Evolutionary conservation across 1,140 invertebrate species (phyloP), one percentile per base, ranked within the genome.

Genomic region (Dendrolimus kikuchii): DNA sequence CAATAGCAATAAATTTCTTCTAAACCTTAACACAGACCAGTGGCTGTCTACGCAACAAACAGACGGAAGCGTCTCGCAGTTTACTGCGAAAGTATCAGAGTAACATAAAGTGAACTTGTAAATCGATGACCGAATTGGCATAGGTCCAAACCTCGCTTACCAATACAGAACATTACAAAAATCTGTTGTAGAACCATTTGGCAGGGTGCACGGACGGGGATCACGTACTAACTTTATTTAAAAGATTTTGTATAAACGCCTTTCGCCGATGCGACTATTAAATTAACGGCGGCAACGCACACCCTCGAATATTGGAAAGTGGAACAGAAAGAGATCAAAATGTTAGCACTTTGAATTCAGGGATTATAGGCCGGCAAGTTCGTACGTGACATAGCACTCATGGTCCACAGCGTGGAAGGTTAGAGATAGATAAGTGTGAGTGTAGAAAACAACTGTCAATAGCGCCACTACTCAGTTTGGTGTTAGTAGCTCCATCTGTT

Each of bases 141-240:
- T 46, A 40, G 39, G 60, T 71, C 78, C 78, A 81, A 68, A 77
- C 78, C 74, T 61, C 68, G 70, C 73, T 79, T 74, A 78, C 78
- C 78, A 78, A 78, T 79, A 82, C 74, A 75, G 73, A 70, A 66
- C 74, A 80, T 81, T 81, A 79, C 77, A 81, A 81, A 81, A 81
- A 81, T 81, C 73, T 81, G 78, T 81, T 81, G 77, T 81, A 71
- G 60, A 70, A 66, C 71, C 70, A 77, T 79, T 79, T 78, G 79
- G 76, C 77, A 78, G 64, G 62, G 56, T 60, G 57, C 55, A 44
- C 57, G 70, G 57, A 46, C 51, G 60, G 64, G 60, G 66, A 68
- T 70, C 77, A 80, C 77, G 76, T 79, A 71, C 66, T 57, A 60
- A 68, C 65, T 75, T 77, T 75, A 78, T 78, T 82, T 78, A 74